These are phyloP conservation scores for Sylvilagus floridanus DNA, from an alignment of 2,797 vertebrate genomes.

Conservation along the genomic window DNA sequence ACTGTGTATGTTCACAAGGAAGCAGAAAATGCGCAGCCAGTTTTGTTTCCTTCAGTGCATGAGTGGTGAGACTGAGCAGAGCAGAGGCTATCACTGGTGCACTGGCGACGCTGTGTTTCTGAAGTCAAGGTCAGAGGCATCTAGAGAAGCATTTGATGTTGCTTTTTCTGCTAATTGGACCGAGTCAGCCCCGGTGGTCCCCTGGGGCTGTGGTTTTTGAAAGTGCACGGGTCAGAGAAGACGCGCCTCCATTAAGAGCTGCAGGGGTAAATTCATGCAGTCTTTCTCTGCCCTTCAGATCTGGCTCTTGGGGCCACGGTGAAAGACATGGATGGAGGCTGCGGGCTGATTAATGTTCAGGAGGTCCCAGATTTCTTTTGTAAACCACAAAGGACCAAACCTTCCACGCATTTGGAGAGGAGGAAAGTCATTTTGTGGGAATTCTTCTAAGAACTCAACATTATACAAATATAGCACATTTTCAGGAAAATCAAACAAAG, in stretches of 20 bases:
- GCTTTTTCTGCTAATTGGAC: background rate
- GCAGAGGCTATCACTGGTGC: background rate
- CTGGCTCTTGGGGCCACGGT: background rate
- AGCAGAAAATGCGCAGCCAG: background rate
- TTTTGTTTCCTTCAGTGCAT: background rate
- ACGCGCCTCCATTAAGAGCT: background rate
- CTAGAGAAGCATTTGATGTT: background rate
- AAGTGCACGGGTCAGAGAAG: background rate
- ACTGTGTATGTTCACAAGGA: background rate
- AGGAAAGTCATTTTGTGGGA: conserved; percentile 24
- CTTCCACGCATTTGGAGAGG: background rate
- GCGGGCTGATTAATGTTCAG: background rate
- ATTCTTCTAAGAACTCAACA: background rate
- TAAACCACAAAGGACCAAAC: background rate
- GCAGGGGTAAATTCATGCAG: background rate
- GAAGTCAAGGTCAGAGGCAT: background rate
- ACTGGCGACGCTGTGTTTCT: background rate
- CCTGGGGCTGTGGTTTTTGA: background rate
- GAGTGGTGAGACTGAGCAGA: background rate
- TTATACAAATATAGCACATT: background rate
- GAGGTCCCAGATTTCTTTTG: background rate
- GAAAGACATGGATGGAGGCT: background rate
- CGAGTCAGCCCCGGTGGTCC: background rate
- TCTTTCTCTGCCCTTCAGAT: background rate
- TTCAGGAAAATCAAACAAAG: conserved; percentile 19